These are phyloP conservation scores for Sinotaia quadrata DNA, from an alignment of 2,888 invertebrate genomes.

Conservation along the genomic window DNA sequence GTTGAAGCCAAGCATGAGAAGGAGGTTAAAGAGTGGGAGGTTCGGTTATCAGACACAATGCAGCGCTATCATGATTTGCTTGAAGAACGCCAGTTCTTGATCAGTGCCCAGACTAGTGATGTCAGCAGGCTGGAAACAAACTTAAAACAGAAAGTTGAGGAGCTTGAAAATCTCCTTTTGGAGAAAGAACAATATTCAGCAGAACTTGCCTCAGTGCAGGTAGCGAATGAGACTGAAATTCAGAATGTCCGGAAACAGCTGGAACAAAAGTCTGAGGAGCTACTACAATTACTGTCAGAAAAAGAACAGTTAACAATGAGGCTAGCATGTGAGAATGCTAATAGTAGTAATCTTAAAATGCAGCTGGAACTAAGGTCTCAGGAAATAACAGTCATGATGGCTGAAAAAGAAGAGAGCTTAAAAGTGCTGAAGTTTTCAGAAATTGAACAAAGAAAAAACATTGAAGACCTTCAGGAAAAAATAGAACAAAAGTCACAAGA, in stretches of 20 bases:
- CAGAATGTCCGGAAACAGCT: constrained; percentile 14
- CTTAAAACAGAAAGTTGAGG: constrained; percentile 16
- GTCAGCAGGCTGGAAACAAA: constrained; percentile 11
- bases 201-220: constrained; percentile 18
- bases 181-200: constrained; percentile 12
- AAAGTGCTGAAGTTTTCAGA: not conserved
- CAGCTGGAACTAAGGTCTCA: not conserved
- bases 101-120: constrained; percentile 4
- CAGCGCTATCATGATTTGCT: constrained; percentile 2
- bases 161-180: not conserved
- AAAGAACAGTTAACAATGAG: not conserved
- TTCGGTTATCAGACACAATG: constrained; percentile 7
- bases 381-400: not conserved
- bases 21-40: not conserved
- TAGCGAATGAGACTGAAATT: constrained; percentile 16
- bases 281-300: not conserved
- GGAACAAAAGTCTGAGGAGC: constrained; percentile 21
- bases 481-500: not conserved
- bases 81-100: constrained; percentile 10
- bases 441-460: not conserved
- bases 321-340: not conserved
- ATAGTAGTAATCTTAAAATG: not conserved
- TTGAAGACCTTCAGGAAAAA: not conserved
- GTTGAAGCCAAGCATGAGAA: not conserved
- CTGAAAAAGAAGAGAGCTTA: not conserved